Percentiles rank a stretch among this genome's conserved stretches.
These are phyloP conservation scores for Etheostoma perlongum DNA, from an alignment of 2,797 vertebrate genomes.

Conservation along the genomic window DNA sequence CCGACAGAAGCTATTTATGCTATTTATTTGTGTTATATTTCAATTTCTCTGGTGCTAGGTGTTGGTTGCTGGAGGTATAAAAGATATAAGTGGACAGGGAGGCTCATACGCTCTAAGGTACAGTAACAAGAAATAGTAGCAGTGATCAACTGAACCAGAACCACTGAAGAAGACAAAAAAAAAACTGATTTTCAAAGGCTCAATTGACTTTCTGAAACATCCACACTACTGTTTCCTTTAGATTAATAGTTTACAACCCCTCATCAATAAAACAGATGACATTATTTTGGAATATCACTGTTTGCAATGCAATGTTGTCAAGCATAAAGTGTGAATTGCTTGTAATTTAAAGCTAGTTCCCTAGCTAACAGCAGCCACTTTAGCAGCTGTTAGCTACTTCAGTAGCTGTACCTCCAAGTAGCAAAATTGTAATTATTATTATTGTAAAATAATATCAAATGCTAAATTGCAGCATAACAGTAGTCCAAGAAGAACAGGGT, in stretches of 20 bases:
- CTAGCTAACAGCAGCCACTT: neutral
- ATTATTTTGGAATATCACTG: neutral
- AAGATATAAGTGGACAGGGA: neutral
- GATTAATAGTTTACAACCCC: neutral
- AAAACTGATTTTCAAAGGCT: neutral
- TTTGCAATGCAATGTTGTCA: neutral
- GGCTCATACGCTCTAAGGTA: neutral
- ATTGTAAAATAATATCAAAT: neutral
- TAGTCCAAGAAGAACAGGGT: neutral
- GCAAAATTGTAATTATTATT: too few species aligned
- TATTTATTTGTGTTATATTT: conserved; percentile 1
- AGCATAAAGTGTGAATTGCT: neutral
- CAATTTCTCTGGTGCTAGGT: neutral
- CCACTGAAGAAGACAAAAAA: neutral
- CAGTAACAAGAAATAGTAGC: conserved; percentile 1
- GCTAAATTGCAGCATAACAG: neutral
- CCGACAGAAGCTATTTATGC: neutral
- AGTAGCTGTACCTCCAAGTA: neutral
- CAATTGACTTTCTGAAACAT: neutral
- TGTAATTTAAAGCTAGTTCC: neutral
- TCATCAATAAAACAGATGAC: neutral
- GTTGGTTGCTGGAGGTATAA: conserved; percentile 1
- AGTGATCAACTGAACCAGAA: neutral
- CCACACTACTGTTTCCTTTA: neutral
- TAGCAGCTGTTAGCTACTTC: neutral